phyloP scores from a whole-genome alignment of 2,797 vertebrate species.

The Pangasius larnaudii region DNA sequence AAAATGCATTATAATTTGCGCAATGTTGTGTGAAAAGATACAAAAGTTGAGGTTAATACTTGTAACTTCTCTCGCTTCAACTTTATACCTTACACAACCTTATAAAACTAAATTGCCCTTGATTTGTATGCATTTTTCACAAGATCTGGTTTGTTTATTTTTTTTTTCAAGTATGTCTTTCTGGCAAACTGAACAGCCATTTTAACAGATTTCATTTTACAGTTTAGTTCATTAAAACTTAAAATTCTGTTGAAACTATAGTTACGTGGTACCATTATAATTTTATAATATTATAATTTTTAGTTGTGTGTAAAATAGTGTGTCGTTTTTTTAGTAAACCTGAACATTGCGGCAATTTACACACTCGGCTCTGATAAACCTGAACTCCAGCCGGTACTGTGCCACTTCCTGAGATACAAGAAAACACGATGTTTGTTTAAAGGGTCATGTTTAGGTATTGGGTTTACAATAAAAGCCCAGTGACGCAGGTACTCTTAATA shows the following conservation, averaged over 20 bases:
- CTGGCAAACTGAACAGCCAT: not conserved
- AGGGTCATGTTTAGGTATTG: constrained; percentile 8
- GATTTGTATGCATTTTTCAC: not conserved
- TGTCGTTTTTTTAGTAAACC: not conserved
- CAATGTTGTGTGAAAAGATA: too few species aligned
- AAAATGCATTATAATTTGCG: too few species aligned
- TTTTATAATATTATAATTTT: too few species aligned
- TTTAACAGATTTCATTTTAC: not conserved
- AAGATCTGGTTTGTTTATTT: not conserved
- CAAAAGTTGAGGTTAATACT: too few species aligned
- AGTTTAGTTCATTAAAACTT: not conserved
- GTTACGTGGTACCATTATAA: too few species aligned
- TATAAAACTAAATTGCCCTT: not conserved
- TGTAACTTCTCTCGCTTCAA: not conserved
- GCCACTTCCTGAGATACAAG: not conserved
- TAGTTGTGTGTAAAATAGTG: not conserved
- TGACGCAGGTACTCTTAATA: constrained; percentile 11
- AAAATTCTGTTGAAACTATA: not conserved
- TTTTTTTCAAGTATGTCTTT: not conserved
- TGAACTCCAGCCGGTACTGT: not conserved
- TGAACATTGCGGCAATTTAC: not conserved
- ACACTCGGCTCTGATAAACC: not conserved
- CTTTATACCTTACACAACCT: not conserved
- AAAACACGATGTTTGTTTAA: not conserved
- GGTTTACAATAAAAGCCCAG: constrained; percentile 20